A percentile compares a stretch with the other conserved stretches of the same genome.
Evolutionary conservation across 2,797 vertebrate species (phyloP).

Genomic region (Sebastes cheni): DNA sequence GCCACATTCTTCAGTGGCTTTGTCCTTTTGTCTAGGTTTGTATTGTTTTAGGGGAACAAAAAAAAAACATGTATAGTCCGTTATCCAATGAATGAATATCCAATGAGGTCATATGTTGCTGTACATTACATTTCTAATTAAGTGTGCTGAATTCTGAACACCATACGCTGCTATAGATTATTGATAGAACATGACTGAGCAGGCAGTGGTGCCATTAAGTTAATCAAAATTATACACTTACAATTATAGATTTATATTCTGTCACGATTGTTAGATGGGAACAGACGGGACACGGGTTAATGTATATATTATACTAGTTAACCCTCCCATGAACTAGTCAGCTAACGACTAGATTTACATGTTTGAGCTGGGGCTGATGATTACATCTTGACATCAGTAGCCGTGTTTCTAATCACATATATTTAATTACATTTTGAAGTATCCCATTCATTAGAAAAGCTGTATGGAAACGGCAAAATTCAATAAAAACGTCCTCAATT

Average conservation of each 20-base stretch:
- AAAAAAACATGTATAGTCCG: slow-evolving; percentile 1
- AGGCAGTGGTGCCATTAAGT: not conserved
- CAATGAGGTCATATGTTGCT: slow-evolving; percentile 10
- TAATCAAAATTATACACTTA: not conserved
- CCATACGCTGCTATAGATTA: not conserved
- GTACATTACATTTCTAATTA: slow-evolving; percentile 2
- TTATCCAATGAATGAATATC: slow-evolving; percentile 1
- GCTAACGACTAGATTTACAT: not conserved
- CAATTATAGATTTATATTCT: not conserved
- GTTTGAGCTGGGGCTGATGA: not conserved
- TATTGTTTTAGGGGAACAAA: slow-evolving; percentile 27
- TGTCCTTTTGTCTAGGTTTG: slow-evolving; percentile 24
- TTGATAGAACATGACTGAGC: not conserved
- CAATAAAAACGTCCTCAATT: too few species aligned
- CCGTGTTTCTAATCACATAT: too few species aligned
- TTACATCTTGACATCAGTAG: too few species aligned
- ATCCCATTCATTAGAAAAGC: too few species aligned
- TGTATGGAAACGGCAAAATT: too few species aligned
- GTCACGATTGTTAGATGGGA: not conserved
- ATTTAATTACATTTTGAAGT: too few species aligned
- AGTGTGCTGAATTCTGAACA: not conserved
- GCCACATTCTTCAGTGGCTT: slow-evolving; percentile 10
- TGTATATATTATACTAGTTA: not conserved
- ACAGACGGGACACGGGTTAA: not conserved
- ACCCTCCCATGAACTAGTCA: not conserved